Conservation (phyloP, 2,797 vertebrate species). For the Poecilia picta region DNA sequence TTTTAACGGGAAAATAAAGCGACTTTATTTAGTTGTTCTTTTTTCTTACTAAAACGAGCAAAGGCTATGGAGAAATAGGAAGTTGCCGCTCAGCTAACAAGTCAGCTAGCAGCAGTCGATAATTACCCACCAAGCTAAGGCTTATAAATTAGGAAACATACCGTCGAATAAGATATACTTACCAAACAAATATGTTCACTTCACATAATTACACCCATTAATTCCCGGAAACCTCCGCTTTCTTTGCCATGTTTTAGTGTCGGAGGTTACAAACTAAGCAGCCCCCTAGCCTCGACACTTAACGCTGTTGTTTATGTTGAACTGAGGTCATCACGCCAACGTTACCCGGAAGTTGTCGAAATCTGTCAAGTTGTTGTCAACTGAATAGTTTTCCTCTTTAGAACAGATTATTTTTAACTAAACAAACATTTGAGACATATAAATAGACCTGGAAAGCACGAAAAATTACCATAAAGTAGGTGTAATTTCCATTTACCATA, state of each 20-base stretch:
- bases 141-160: not conserved
- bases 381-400: not conserved
- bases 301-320: conserved; percentile 60
- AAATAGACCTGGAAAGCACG: not conserved
- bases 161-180: conserved; percentile 24
- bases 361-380: not conserved
- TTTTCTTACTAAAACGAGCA: accelerated
- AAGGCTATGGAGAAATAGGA: conserved; percentile 42
- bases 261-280: not conserved
- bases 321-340: conserved; percentile 50
- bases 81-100: conserved; percentile 39
- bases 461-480: not conserved
- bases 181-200: conserved; percentile 30
- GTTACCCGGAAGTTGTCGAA: conserved; percentile 66
- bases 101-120: conserved; percentile 1
- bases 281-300: conserved; percentile 4
- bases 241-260: conserved; percentile 56
- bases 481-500: not conserved
- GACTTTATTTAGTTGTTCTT: not conserved
- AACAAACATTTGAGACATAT: not conserved
- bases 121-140: conserved; percentile 20
- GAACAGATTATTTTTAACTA: not conserved
- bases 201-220: conserved; percentile 34
- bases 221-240: conserved; percentile 32
- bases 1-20: not conserved